Conservation (phyloP, 2,113 vertebrate species). For the Pelobates fuscus region DNA sequence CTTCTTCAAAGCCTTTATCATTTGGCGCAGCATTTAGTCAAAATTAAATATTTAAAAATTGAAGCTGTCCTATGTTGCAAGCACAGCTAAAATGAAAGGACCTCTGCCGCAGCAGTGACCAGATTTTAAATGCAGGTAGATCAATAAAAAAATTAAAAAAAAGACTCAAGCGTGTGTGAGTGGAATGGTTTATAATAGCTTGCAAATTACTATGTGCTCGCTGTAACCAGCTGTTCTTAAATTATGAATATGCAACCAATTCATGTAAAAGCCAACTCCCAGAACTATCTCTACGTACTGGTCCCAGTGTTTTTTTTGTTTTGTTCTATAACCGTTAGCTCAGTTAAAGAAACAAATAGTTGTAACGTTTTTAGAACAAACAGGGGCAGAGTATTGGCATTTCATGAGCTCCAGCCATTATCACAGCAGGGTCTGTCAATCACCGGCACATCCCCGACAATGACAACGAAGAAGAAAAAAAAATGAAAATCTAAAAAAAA, state of each 20-base stretch:
- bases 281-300: conserved; percentile 71
- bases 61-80: conserved; percentile 68
- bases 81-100: conserved; percentile 85
- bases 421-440: conserved; percentile 77
- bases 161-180: conserved; percentile 66
- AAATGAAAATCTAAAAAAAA: conserved; percentile 64
- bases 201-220: conserved; percentile 66
- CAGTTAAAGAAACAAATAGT: conserved; percentile 75
- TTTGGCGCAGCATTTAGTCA: conserved; percentile 74
- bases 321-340: conserved; percentile 66
- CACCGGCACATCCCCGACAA: conserved; percentile 71
- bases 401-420: conserved; percentile 76
- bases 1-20: conserved; percentile 59
- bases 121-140: conserved; percentile 86
- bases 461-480: too few species aligned
- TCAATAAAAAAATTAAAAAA: conserved; percentile 77
- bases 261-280: conserved; percentile 72
- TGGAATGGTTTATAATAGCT: conserved; percentile 71
- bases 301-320: conserved; percentile 70
- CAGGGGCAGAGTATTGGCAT: conserved; percentile 66
- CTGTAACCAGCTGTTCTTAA: conserved; percentile 74
- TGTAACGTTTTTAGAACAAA: conserved; percentile 74
- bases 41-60: conserved; percentile 85
- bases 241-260: conserved; percentile 76
- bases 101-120: conserved; percentile 81